A percentile compares a stretch with the other conserved stretches of the same genome.
These are phyloP conservation scores for Napeogenes inachia DNA, from an alignment of 2,888 invertebrate species.

Conservation along the genomic window DNA sequence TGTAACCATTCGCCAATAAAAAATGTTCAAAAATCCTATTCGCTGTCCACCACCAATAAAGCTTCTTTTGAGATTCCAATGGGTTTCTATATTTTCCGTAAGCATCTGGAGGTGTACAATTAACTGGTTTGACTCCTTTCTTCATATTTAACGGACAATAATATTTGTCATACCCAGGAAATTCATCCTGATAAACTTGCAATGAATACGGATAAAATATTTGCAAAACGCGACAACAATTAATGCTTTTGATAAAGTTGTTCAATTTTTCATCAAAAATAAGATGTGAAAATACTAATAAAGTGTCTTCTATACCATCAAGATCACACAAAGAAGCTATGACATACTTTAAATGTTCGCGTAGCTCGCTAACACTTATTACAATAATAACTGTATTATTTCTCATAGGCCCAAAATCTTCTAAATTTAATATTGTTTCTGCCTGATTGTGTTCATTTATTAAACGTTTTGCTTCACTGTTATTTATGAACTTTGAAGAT, in stretches of 20 bases:
- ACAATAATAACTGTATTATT: slow-evolving; percentile 45
- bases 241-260: slow-evolving; percentile 41
- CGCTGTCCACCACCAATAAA: slow-evolving; percentile 62
- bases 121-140: slow-evolving; percentile 33
- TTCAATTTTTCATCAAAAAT: slow-evolving; percentile 44
- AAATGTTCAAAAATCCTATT: slow-evolving; percentile 51
- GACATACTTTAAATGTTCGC: slow-evolving; percentile 41
- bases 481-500: slow-evolving; percentile 7
- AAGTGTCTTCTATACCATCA: slow-evolving; percentile 44
- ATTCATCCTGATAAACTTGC: slow-evolving; percentile 42
- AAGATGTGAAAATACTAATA: slow-evolving; percentile 55
- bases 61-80: slow-evolving; percentile 41
- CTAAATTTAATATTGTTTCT: slow-evolving; percentile 40
- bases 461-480: slow-evolving; percentile 18
- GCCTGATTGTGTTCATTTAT: slow-evolving; percentile 33
- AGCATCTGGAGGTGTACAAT: slow-evolving; percentile 46
- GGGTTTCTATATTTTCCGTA: slow-evolving; percentile 47
- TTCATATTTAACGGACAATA: slow-evolving; percentile 42
- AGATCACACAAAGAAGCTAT: slow-evolving; percentile 45
- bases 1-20: slow-evolving; percentile 33
- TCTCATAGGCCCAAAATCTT: slow-evolving; percentile 39
- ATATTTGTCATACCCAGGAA: slow-evolving; percentile 41
- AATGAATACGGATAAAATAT: slow-evolving; percentile 53
- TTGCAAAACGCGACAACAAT: slow-evolving; percentile 53
- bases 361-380: slow-evolving; percentile 40